phyloP scores from a whole-genome alignment of 2,797 vertebrate species.

The Heterohyrax brucei region DNA sequence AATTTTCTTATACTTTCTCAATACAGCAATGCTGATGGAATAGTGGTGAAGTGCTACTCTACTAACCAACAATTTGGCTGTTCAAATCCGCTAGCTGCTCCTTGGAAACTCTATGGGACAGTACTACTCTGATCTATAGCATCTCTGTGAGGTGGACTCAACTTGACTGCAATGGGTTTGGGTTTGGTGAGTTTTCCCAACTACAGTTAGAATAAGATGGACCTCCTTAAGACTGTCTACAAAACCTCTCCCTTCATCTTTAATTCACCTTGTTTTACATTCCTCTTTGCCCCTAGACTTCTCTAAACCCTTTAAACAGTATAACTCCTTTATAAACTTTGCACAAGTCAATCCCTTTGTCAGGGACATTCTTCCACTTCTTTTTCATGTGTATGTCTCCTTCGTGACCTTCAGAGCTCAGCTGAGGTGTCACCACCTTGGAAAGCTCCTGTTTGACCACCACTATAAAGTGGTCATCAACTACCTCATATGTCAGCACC shows the following conservation, averaged over 20 bases:
- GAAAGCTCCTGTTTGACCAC: not conserved
- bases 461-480: not conserved
- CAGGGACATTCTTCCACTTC: not conserved
- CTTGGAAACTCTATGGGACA: too few species aligned
- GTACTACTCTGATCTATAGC: too few species aligned
- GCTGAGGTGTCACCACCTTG: slow-evolving; percentile 14
- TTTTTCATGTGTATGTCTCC: not conserved
- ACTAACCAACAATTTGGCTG: too few species aligned
- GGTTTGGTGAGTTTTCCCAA: too few species aligned
- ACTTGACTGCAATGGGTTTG: too few species aligned
- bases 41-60: too few species aligned
- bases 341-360: not conserved
- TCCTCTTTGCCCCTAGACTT: not conserved
- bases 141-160: too few species aligned
- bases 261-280: not conserved
- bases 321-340: not conserved
- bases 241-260: slow-evolving; percentile 23
- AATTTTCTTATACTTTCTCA: not conserved
- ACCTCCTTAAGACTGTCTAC: slow-evolving; percentile 2
- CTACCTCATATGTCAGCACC: not conserved
- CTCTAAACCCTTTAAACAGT: not conserved
- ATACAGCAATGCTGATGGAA: not conserved
- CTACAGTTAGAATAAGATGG: not conserved
- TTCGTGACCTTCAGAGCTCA: slow-evolving; percentile 40
- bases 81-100: too few species aligned